Percentiles rank a stretch among this genome's conserved stretches.
phyloP scores from a whole-genome alignment of 2,113 vertebrate genomes.

The Psilopsiagon aymara region DNA sequence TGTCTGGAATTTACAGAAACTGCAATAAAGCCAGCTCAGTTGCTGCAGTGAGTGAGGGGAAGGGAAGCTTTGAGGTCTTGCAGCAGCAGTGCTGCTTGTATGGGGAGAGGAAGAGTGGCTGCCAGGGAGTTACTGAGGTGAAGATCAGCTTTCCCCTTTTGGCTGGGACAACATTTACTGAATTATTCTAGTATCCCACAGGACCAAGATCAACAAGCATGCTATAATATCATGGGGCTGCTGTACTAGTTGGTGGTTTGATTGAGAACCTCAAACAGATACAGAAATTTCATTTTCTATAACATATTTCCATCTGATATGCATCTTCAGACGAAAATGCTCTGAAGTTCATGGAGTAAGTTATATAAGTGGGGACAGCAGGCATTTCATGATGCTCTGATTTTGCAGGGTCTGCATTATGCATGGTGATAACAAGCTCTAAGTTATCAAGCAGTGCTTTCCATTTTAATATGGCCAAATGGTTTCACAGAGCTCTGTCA shows the following conservation, averaged over 20 bases:
- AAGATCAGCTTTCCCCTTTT: not conserved
- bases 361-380: not conserved
- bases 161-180: not conserved
- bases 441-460: not conserved
- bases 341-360: not conserved
- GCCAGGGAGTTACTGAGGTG: not conserved
- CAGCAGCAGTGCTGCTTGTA: not conserved
- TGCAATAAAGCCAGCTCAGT: not conserved
- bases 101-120: rapidly evolving
- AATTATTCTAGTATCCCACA: not conserved
- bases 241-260: not conserved
- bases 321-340: not conserved
- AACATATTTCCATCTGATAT: not conserved
- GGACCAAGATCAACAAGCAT: not conserved
- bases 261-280: not conserved
- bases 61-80: not conserved
- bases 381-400: not conserved
- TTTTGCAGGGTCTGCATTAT: not conserved
- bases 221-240: not conserved
- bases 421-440: not conserved
- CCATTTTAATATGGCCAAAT: slow-evolving; percentile 10
- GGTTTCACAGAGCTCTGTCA: not conserved
- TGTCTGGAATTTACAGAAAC: not conserved
- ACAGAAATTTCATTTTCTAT: not conserved
- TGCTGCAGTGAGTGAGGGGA: not conserved